Base-by-base conservation (phyloP, 2,797 vertebrate genomes). In the Rhinatrema bivittatum region DNA sequence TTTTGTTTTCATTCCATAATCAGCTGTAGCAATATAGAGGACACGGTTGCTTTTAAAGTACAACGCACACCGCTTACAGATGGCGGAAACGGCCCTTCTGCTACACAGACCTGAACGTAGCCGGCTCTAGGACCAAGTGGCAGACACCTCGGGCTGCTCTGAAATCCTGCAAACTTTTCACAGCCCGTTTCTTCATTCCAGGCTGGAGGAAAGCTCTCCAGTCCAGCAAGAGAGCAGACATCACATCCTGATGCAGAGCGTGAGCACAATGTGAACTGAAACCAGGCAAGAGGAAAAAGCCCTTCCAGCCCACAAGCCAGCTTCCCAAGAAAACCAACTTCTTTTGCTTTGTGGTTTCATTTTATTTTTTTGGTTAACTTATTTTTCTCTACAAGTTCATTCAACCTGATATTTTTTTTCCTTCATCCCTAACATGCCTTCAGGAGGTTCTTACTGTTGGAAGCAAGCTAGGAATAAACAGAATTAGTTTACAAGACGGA, bases 101-200 rank as follows among this genome's bases (percentile, higher is more conserved):
- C n/a, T n/a, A n/a, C n/a, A n/a, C n/a, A n/a, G n/a, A n/a, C n/a
- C n/a, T n/a, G n/a, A n/a, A n/a, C n/a, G n/a, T n/a, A n/a, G n/a
- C n/a, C n/a, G n/a, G n/a, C n/a, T n/a, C n/a, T n/a, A n/a, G n/a
- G n/a, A n/a, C n/a, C n/a, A n/a, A n/a, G n/a, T n/a, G n/a, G n/a
- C n/a, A n/a, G n/a, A n/a, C n/a, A n/a, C n/a, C n/a, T n/a, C 13
- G 6, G 20, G 26, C 48, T 10, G 28, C 26, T 44, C 39, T 39
- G 12, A 23, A 58, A 50, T 39, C 53, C 49, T 66, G 46, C 48
- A 29, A 23, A 40, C 7, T 48, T 56, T 59, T 32, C 51, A 13
- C 37, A 56, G 68, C 50, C 56, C 39, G 56, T 62, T 59, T 66
- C 66, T 74, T 70, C 68, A 68, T 68, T 74, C 50, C 56, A 62